Evolutionary conservation across 1,140 invertebrate species (phyloP).

Genomic region (Hesperophylax magnus): DNA sequence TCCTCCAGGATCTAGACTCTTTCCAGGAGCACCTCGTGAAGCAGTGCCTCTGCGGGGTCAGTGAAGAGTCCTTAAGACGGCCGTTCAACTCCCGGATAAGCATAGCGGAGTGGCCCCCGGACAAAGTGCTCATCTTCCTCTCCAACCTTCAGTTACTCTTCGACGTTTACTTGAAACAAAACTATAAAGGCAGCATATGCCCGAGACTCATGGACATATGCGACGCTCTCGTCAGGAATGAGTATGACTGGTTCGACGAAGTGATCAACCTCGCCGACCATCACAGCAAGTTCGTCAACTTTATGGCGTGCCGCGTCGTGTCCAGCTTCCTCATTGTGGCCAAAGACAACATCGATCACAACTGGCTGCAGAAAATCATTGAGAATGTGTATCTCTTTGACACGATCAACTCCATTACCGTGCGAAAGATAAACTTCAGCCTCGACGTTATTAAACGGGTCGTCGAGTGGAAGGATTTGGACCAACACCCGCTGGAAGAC

Average conservation of each 20-base stretch:
- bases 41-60: constrained; percentile 84
- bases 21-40: constrained; percentile 77
- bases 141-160: constrained; percentile 87
- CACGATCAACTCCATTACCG: constrained; percentile 71
- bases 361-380: constrained; percentile 84
- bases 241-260: constrained; percentile 86
- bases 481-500: constrained; percentile 86
- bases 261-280: constrained; percentile 84
- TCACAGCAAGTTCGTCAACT: constrained; percentile 85
- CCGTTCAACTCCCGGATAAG: constrained; percentile 78
- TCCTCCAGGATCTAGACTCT: constrained; percentile 63
- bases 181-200: constrained; percentile 84
- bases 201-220: constrained; percentile 83
- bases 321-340: constrained; percentile 87
- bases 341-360: constrained; percentile 82
- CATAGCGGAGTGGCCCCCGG: constrained; percentile 80
- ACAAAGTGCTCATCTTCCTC: constrained; percentile 81
- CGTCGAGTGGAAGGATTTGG: constrained; percentile 89
- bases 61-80: constrained; percentile 77
- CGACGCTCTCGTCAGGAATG: constrained; percentile 83
- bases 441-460: constrained; percentile 88
- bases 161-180: constrained; percentile 88
- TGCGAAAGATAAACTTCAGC: constrained; percentile 84
- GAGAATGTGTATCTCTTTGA: constrained; percentile 75
- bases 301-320: constrained; percentile 83